Conservation (phyloP, 92 coral and sea anemone species). For the Plumapathes pennacea region DNA sequence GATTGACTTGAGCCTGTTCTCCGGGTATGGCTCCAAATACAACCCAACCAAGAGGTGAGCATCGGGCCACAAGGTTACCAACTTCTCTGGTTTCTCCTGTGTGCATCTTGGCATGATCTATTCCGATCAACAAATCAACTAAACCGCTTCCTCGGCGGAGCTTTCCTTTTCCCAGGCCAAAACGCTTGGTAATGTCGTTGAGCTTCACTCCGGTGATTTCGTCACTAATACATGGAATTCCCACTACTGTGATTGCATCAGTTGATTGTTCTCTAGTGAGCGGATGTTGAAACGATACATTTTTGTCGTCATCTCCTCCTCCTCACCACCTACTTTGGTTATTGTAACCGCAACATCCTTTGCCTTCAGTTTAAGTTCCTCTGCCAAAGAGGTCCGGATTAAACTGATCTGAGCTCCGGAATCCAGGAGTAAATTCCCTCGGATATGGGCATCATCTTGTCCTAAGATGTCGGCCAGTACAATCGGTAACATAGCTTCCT, state of each 20-base stretch:
- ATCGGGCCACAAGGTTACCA: constrained; percentile 33
- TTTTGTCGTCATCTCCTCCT: constrained; percentile 45
- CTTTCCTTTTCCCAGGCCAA: constrained; percentile 25
- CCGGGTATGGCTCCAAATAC: constrained; percentile 40
- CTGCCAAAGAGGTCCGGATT: constrained; percentile 29
- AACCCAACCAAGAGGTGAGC: constrained; percentile 38
- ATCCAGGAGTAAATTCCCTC: constrained; percentile 16
- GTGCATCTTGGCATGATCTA: constrained; percentile 53
- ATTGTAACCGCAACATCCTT: constrained; percentile 38
- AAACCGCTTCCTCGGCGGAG: constrained; percentile 41
- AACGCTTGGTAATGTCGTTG: constrained; percentile 22
- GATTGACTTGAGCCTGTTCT: not conserved
- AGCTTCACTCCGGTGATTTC: constrained; percentile 39
- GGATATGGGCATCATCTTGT: constrained; percentile 4
- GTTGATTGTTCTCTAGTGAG: constrained; percentile 22
- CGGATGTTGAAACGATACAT: constrained; percentile 28
- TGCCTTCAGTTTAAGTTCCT: constrained; percentile 29
- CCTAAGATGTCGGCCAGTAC: constrained; percentile 7
- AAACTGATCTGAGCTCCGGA: constrained; percentile 18
- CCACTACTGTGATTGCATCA: constrained; percentile 47
- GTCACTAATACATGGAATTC: constrained; percentile 60
- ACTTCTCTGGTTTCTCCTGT: constrained; percentile 46
- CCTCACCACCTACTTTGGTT: constrained; percentile 69
- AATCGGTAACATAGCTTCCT: constrained; percentile 6
- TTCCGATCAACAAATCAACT: constrained; percentile 45